A percentile compares a stretch with the other conserved stretches of the same genome.
Evolutionary conservation across 2,888 invertebrate species (phyloP).

Genomic region (Drosophila pseudotalamancana): DNA sequence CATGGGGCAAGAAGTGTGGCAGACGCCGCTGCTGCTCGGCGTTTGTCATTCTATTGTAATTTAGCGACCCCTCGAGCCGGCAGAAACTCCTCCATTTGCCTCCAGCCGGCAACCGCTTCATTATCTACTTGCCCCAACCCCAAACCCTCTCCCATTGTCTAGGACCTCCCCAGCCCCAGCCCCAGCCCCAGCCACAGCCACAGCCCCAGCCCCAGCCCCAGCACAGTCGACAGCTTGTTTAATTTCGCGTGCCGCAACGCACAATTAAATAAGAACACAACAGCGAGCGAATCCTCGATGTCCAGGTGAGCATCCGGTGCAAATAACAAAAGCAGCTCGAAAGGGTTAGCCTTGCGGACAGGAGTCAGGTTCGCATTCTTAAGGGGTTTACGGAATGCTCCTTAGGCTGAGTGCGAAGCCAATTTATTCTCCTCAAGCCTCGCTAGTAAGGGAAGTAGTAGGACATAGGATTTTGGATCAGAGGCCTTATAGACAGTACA

Average conservation of each 20-base stretch:
- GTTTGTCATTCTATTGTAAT: conserved; percentile 76
- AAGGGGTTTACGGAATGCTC: too few species aligned
- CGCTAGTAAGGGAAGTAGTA: too few species aligned
- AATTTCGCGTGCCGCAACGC: conserved; percentile 73
- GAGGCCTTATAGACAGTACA: too few species aligned
- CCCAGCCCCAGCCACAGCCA: neutral
- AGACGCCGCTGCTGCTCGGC: conserved; percentile 23
- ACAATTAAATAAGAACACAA: conserved; percentile 62
- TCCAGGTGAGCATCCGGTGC: conserved; percentile 28
- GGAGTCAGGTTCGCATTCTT: neutral
- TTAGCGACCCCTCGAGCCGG: conserved; percentile 54
- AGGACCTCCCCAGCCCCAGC: neutral
- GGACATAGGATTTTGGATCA: too few species aligned
- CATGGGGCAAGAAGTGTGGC: conserved; percentile 6
- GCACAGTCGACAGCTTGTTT: conserved; percentile 41
- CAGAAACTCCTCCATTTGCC: conserved; percentile 1
- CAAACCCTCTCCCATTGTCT: neutral
- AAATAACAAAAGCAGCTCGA: neutral
- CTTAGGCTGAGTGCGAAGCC: too few species aligned
- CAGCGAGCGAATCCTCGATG: neutral
- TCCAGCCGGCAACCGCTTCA: conserved; percentile 34
- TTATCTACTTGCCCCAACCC: conserved; percentile 39
- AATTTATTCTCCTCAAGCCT: too few species aligned
- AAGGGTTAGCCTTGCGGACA: neutral
- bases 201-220: neutral